Evolutionary conservation across 2,113 vertebrate genomes (phyloP).

Genomic region (Cacatua alba): DNA sequence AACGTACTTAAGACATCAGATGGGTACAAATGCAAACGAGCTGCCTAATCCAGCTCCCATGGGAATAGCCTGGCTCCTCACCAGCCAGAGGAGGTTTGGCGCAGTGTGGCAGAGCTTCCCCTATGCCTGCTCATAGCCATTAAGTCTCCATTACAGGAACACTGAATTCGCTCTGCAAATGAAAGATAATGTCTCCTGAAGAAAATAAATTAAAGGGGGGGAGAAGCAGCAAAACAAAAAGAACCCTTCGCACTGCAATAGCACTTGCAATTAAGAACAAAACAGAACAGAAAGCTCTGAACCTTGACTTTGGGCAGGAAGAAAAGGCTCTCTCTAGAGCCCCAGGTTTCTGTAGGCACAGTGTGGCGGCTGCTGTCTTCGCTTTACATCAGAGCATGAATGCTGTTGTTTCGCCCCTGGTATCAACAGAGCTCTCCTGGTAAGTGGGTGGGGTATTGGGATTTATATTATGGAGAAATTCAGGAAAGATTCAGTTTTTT

Average conservation of each 20-base stretch:
- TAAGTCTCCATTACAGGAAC: background rate
- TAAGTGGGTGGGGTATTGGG: background rate
- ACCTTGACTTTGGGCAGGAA: background rate
- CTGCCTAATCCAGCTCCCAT: background rate
- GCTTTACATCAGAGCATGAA: slow-evolving; percentile 11
- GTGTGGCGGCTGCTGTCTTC: background rate
- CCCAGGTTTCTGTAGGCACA: background rate
- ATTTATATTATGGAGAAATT: slow-evolving; percentile 2
- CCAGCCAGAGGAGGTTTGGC: background rate
- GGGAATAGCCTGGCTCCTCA: background rate
- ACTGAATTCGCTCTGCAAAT: background rate
- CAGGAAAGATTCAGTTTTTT: background rate
- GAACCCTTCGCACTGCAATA: background rate
- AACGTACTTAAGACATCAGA: background rate
- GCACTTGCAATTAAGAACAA: background rate
- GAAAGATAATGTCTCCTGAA: background rate
- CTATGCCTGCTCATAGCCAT: rapidly evolving
- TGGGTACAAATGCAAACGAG: background rate
- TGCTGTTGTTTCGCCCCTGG: slow-evolving; percentile 12
- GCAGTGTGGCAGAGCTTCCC: background rate
- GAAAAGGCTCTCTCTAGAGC: background rate
- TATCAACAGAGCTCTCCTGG: slow-evolving; percentile 6
- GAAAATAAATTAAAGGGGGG: background rate
- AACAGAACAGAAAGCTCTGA: background rate
- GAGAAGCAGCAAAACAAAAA: background rate